Evolutionary conservation across 2,888 invertebrate genomes (phyloP).

Genomic region (Dynastes tityus): DNA sequence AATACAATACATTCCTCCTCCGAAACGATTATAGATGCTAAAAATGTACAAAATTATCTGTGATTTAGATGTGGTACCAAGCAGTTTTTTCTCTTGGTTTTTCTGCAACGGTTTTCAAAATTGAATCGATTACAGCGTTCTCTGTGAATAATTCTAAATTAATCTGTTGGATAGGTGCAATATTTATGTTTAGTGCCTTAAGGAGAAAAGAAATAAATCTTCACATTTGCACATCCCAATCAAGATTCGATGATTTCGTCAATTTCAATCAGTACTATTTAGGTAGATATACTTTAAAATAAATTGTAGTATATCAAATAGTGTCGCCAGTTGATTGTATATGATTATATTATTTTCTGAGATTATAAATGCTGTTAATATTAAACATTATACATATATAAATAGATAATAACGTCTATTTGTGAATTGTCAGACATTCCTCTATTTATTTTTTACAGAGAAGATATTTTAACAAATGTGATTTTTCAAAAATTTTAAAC

Average conservation of each 20-base stretch:
- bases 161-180: slow-evolving; percentile 49
- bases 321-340: slow-evolving; percentile 39
- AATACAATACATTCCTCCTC: background rate
- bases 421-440: slow-evolving; percentile 49
- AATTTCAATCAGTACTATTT: slow-evolving; percentile 20
- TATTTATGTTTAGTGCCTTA: slow-evolving; percentile 52
- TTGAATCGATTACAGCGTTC: slow-evolving; percentile 2
- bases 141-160: background rate
- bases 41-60: slow-evolving; percentile 15
- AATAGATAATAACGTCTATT: slow-evolving; percentile 33
- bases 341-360: slow-evolving; percentile 45
- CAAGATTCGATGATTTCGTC: slow-evolving; percentile 3
- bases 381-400: slow-evolving; percentile 34
- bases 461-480: slow-evolving; percentile 44
- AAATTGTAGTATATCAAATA: slow-evolving; percentile 27
- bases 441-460: slow-evolving; percentile 47
- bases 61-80: slow-evolving; percentile 7
- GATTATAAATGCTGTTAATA: slow-evolving; percentile 50
- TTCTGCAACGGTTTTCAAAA: background rate
- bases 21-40: background rate
- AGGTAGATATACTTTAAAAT: slow-evolving; percentile 24
- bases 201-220: slow-evolving; percentile 18
- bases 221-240: slow-evolving; percentile 46
- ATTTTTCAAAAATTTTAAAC: slow-evolving; percentile 48
- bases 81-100: background rate